Base-by-base conservation (phyloP, 2,888 invertebrate species). In the Sclerodermus sp. region DNA sequence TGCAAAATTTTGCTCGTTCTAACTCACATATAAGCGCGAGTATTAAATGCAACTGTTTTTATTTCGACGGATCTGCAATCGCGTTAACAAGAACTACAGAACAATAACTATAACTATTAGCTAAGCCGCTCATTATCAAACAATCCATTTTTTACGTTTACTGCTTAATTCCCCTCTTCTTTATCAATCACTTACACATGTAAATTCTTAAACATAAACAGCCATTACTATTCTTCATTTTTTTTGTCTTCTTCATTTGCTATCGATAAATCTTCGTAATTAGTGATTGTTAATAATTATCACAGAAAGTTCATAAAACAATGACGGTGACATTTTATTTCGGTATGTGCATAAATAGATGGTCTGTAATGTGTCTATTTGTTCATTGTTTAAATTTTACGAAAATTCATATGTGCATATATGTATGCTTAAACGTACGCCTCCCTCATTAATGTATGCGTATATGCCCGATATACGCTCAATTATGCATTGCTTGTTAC, bases 231-330 rank as follows among this genome's bases (percentile, higher is more conserved):
- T 23, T 30, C 36, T 37, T 50, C 13, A 10, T 17, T 23, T 45
- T 47, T 42, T 39, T 49, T 46, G 34, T 23, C 23, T 31, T 49
- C 38, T 55, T 51, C 31, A 45, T 46, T 47, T 53, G 23, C 23
- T 23, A 23, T 23, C 23, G 23, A 53, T 29, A 53, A 59, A 42
- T 57, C 48, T 53, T 65, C 56, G 57, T 66, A 67, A 68, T 74
- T 69, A 72, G 73, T 77, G 77, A 77, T 77, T 77, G 77, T 77
- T 77, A 76, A 77, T 77, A 77, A 77, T 77, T 77, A 77, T 77
- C 77, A 77, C 77, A 77, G 77, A 76, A 77, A 75, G 76, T 76
- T 77, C 68, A 64, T 75, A 74, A 77, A 77, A 72, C 69, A 75
- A 76, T 71, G 68, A 68, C 66, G 66, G 71, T 71, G 71, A 71